A percentile compares a stretch with the other conserved stretches of the same genome.
phyloP scores from a whole-genome alignment of 2,888 invertebrate species.

The Podabrus alpinus region DNA sequence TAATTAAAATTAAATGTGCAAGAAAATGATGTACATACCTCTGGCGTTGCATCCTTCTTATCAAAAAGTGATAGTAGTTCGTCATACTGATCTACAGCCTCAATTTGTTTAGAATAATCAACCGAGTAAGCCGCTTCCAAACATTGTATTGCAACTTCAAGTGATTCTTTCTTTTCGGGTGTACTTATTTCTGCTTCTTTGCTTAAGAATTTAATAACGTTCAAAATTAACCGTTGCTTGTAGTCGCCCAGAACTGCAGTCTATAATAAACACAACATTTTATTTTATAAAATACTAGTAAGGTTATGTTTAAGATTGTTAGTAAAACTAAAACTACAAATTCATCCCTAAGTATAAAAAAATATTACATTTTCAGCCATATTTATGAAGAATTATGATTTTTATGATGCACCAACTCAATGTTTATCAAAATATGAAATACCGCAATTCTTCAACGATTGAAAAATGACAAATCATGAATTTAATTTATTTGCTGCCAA shows the following conservation, averaged over 20 bases:
- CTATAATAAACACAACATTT: not conserved
- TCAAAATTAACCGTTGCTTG: conserved; percentile 21
- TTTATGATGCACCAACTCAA: not conserved
- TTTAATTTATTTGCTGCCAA: not conserved
- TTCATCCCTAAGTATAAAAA: not conserved
- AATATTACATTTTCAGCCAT: not conserved
- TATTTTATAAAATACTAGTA: not conserved
- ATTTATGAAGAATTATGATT: not conserved
- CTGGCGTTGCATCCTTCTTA: conserved; percentile 5
- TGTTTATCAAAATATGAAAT: not conserved
- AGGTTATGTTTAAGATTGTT: not conserved
- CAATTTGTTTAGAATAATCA: conserved; percentile 38
- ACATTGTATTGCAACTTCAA: conserved; percentile 95
- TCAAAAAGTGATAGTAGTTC: conserved; percentile 27
- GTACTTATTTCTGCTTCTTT: conserved; percentile 43
- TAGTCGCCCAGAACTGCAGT: not conserved
- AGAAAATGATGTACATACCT: not conserved
- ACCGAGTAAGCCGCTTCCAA: conserved; percentile 88
- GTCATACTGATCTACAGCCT: conserved; percentile 1
- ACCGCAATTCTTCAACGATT: not conserved
- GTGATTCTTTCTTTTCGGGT: conserved; percentile 65
- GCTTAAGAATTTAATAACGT: conserved; percentile 47
- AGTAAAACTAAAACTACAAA: not conserved
- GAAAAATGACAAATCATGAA: not conserved
- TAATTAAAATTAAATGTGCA: not conserved